Evolutionary conservation across 2,797 vertebrate species (phyloP).

Genomic region (Echeneis naucrates): DNA sequence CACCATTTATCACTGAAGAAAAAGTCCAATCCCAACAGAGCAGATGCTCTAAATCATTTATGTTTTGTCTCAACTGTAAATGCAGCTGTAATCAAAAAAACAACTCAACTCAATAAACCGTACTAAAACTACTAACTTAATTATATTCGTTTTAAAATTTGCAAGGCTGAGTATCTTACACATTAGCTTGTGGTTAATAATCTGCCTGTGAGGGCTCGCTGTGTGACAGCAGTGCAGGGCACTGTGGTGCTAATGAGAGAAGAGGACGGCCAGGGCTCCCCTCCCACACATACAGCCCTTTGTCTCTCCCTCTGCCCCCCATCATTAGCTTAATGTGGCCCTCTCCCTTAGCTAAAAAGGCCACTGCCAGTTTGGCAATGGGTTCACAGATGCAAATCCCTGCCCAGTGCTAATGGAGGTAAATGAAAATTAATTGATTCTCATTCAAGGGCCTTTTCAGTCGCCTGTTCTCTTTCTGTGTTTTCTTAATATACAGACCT

Average conservation of each 20-base stretch:
- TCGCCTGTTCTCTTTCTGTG: constrained; percentile 75
- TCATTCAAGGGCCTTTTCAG: constrained; percentile 82
- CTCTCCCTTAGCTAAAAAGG: constrained; percentile 76
- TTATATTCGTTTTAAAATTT: background rate
- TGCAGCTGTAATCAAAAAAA: too few relatives aligned
- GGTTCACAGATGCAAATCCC: constrained; percentile 86
- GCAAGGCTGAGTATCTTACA: constrained; percentile 43
- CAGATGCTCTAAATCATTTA: too few relatives aligned
- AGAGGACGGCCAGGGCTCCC: constrained; percentile 76
- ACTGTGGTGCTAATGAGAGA: constrained; percentile 85
- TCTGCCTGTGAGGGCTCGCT: constrained; percentile 76
- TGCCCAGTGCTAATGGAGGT: constrained; percentile 85
- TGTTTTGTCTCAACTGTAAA: too few relatives aligned
- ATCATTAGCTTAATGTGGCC: constrained; percentile 85
- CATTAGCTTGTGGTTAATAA: constrained; percentile 78
- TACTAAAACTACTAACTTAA: too few relatives aligned
- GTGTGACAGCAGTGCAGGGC: constrained; percentile 78
- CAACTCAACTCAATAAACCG: background rate
- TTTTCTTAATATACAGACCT: constrained; percentile 83
- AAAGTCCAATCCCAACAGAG: background rate
- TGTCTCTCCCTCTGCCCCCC: constrained; percentile 75
- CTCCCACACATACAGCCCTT: constrained; percentile 75
- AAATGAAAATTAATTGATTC: constrained; percentile 90
- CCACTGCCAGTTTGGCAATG: constrained; percentile 81
- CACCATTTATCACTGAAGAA: background rate